phyloP scores from a whole-genome alignment of 2,113 vertebrate genomes.

The Puntigrus tetrazona region DNA sequence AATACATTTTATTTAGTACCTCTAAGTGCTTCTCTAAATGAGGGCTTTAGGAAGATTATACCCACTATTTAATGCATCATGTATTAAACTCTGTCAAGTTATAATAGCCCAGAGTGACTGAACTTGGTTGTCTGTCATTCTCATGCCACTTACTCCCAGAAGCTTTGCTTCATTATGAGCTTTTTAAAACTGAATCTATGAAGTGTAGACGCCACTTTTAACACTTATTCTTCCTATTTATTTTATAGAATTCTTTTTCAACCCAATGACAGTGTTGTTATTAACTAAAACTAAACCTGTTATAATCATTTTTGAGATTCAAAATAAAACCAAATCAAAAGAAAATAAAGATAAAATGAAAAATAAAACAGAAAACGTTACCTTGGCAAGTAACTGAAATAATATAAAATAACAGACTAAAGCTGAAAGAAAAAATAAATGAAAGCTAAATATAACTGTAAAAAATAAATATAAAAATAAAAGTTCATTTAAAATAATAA shows the following conservation, averaged over 20 bases:
- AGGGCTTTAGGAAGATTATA: constrained; percentile 16
- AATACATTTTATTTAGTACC: constrained; percentile 29
- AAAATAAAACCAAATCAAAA: no score
- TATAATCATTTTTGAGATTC: no score
- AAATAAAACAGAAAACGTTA: not conserved
- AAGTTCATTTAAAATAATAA: not conserved
- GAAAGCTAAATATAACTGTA: not conserved
- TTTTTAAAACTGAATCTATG: constrained; percentile 11
- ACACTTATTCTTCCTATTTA: not conserved
- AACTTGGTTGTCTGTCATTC: not conserved
- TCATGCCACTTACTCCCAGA: not conserved
- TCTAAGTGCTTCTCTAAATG: constrained; percentile 21
- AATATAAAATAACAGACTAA: not conserved
- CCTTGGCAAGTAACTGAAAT: not conserved
- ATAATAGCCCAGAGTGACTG: not conserved
- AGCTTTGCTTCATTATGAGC: not conserved
- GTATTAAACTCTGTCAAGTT: not conserved
- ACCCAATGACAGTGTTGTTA: not conserved
- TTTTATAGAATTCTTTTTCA: not conserved
- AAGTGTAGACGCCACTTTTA: not conserved
- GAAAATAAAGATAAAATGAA: no score
- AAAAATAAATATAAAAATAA: not conserved
- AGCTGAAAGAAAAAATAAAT: not conserved
- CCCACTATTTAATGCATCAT: constrained; percentile 28
- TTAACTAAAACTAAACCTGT: not conserved